A percentile compares a stretch with the other conserved stretches of the same genome.
These are phyloP conservation scores for Bostrychus sinensis DNA, from an alignment of 2,113 vertebrate genomes.

Conservation along the genomic window DNA sequence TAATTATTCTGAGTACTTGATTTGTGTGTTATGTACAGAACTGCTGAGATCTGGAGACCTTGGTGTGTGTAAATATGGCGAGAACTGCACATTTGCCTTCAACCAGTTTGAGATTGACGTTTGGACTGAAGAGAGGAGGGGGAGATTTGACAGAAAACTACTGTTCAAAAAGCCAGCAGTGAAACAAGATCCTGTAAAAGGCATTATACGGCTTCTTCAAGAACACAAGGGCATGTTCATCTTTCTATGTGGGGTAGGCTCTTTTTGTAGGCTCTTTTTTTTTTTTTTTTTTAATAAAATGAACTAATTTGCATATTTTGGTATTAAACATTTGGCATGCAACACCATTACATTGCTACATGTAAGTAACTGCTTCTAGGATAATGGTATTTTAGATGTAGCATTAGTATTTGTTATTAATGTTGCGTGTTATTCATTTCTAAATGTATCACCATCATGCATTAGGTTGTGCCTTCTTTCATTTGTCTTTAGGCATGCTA, in stretches of 20 bases:
- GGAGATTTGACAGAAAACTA: constrained; percentile 86
- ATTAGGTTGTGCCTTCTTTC: neutral
- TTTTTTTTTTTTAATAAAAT: neutral
- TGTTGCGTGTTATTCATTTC: too few species aligned
- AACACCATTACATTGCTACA: too few species aligned
- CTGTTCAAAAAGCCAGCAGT: constrained; percentile 84
- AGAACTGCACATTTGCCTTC: constrained; percentile 95
- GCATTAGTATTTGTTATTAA: too few species aligned
- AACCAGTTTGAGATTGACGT: constrained; percentile 97
- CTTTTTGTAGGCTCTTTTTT: too few species aligned
- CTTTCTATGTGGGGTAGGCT: constrained; percentile 94
- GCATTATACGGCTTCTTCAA: constrained; percentile 85
- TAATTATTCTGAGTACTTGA: neutral
- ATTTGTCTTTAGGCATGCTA: constrained; percentile 84
- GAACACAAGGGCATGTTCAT: constrained; percentile 90
- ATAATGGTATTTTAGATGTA: too few species aligned
- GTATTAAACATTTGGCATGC: too few species aligned
- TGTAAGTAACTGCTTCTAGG: neutral
- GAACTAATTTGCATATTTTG: too few species aligned
- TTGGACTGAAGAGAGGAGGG: constrained; percentile 93
- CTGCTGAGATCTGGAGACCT: constrained; percentile 80
- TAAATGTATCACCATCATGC: too few species aligned
- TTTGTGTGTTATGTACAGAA: constrained; percentile 74
- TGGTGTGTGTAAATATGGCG: constrained; percentile 89
- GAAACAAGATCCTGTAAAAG: constrained; percentile 81